phyloP scores from a whole-genome alignment of 1,140 invertebrate species.

The Drosophila simulans region DNA sequence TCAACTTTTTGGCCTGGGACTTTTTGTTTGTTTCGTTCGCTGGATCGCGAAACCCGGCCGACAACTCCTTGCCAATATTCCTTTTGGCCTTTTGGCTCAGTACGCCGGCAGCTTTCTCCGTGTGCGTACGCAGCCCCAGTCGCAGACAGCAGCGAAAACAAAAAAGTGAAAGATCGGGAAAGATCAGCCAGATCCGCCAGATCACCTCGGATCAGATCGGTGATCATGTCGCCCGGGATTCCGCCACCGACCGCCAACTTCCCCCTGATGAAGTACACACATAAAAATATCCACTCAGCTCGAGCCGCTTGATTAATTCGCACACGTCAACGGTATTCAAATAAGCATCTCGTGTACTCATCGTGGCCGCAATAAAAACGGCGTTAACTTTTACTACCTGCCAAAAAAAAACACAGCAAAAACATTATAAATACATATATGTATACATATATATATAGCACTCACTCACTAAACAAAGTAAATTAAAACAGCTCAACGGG shows the following conservation, averaged over 20 bases:
- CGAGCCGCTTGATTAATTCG: constrained; percentile 72
- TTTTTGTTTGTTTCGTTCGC: constrained; percentile 40
- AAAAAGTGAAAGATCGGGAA: constrained; percentile 43
- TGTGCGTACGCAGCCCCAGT: constrained; percentile 62
- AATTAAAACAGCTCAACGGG: constrained; percentile 51
- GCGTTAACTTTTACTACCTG: constrained; percentile 67
- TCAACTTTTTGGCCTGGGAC: constrained; percentile 45
- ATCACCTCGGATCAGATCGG: constrained; percentile 20
- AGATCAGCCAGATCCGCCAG: constrained; percentile 2
- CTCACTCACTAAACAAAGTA: constrained; percentile 20
- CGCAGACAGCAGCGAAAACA: constrained; percentile 29
- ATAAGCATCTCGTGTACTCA: constrained; percentile 68
- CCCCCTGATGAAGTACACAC: constrained; percentile 21
- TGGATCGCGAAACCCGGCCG: constrained; percentile 25
- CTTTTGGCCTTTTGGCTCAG: constrained; percentile 65
- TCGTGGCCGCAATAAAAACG: constrained; percentile 62
- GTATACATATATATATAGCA: constrained; percentile 18
- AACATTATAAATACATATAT: constrained; percentile 12
- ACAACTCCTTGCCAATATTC: constrained; percentile 62
- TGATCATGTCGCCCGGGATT: constrained; percentile 54
- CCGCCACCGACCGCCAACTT: constrained; percentile 32
- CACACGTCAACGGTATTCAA: constrained; percentile 64
- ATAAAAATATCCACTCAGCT: constrained; percentile 37
- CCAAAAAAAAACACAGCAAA: constrained; percentile 37
- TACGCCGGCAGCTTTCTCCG: constrained; percentile 80